Evolutionary conservation across 2,888 invertebrate species (phyloP).

Genomic region (Ochropleura plecta): DNA sequence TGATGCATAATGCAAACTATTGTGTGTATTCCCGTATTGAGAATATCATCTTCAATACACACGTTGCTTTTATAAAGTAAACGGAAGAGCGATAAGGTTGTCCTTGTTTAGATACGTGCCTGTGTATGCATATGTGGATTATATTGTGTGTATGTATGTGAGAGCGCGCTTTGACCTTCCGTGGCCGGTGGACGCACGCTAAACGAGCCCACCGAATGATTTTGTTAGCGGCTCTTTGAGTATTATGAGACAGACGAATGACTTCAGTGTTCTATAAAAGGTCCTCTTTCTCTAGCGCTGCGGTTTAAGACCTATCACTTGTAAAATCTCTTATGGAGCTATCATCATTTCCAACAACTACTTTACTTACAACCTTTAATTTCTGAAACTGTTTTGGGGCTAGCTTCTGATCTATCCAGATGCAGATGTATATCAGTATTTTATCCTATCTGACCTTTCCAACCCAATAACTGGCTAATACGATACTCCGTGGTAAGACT

Average conservation of each 20-base stretch:
- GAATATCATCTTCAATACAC: slow-evolving; percentile 66
- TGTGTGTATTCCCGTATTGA: slow-evolving; percentile 55
- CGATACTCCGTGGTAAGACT: too few relatives aligned
- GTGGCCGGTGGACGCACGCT: slow-evolving; percentile 80
- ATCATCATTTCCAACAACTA: neutral
- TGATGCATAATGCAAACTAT: slow-evolving; percentile 57
- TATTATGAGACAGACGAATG: slow-evolving; percentile 33
- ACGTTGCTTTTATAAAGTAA: slow-evolving; percentile 77
- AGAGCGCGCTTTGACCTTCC: slow-evolving; percentile 82
- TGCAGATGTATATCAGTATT: too few relatives aligned
- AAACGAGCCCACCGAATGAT: slow-evolving; percentile 64
- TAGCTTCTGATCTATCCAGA: too few relatives aligned
- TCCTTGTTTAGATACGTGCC: slow-evolving; percentile 75
- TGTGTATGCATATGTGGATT: slow-evolving; percentile 68
- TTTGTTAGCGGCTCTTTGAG: slow-evolving; percentile 48
- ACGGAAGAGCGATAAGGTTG: slow-evolving; percentile 78
- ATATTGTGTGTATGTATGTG: slow-evolving; percentile 69
- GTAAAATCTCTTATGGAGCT: neutral
- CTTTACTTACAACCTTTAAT: neutral
- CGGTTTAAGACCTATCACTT: neutral
- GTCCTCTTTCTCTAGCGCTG: neutral
- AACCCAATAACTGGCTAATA: too few relatives aligned
- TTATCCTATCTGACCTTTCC: too few relatives aligned
- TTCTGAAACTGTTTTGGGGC: too few relatives aligned
- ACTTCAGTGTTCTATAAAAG: slow-evolving; percentile 20